Conservation (phyloP, 2,888 invertebrate species). For the Hetaerina titia region DNA sequence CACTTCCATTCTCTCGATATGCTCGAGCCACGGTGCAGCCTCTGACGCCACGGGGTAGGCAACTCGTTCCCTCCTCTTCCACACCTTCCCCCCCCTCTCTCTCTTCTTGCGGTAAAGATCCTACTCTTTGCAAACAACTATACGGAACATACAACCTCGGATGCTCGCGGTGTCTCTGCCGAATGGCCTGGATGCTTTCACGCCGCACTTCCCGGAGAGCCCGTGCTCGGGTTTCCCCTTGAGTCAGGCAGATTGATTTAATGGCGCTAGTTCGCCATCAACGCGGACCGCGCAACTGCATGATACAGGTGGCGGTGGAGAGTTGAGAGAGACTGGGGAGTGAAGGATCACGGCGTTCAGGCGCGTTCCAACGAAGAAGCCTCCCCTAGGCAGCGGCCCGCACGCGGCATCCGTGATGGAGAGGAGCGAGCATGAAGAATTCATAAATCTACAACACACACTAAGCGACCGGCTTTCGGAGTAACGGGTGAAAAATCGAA, state of each 20-base stretch:
- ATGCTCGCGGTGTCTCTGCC: neutral
- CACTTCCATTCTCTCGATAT: neutral
- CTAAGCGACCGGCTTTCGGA: too few relatives aligned
- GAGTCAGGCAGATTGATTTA: neutral
- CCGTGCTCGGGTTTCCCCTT: neutral
- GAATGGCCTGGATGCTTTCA: neutral
- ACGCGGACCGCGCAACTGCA: neutral
- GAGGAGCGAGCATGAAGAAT: neutral
- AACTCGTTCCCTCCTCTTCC: neutral
- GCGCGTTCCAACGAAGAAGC: neutral
- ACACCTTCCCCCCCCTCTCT: neutral
- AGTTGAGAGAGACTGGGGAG: neutral
- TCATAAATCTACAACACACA: too few relatives aligned
- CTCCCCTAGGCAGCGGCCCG: neutral
- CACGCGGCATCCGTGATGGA: neutral
- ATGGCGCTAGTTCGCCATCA: constrained; percentile 27
- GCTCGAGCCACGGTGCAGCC: neutral
- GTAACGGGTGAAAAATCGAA: too few relatives aligned
- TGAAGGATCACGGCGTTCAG: neutral
- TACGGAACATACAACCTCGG: neutral
- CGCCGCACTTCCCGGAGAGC: neutral
- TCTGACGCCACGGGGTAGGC: neutral
- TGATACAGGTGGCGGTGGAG: neutral
- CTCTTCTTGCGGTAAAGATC: neutral
- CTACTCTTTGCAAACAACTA: neutral